A percentile compares a stretch with the other conserved stretches of the same genome.
phyloP scores from a whole-genome alignment of 2,113 vertebrate genomes.

The Himantopus leucocephalus region DNA sequence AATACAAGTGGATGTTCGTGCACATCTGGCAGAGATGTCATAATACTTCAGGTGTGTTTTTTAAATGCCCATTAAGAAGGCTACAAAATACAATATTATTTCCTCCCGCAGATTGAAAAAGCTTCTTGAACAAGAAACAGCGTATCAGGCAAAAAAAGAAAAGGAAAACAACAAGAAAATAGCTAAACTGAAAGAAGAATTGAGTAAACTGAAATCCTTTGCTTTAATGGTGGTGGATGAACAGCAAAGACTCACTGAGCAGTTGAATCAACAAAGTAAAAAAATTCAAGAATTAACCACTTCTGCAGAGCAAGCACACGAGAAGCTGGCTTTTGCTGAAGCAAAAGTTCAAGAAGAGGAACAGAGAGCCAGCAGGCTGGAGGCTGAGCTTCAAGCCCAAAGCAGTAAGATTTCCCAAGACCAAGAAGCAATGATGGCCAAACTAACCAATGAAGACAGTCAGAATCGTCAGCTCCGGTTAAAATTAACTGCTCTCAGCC shows the following conservation, averaged over 20 bases:
- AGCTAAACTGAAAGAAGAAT: constrained; percentile 85
- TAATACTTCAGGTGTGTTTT: not conserved
- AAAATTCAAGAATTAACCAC: constrained; percentile 85
- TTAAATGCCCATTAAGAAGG: not conserved
- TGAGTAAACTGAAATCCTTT: constrained; percentile 94
- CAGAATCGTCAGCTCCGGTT: constrained; percentile 90
- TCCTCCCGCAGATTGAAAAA: constrained; percentile 87
- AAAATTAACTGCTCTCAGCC: constrained; percentile 88
- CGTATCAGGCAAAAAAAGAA: constrained; percentile 84
- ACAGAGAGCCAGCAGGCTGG: constrained; percentile 83
- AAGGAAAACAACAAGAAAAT: constrained; percentile 86
- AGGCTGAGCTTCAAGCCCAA: constrained; percentile 83
- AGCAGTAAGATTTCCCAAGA: constrained; percentile 79
- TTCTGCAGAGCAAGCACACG: constrained; percentile 77
- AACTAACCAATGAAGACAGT: constrained; percentile 90
- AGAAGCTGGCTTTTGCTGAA: constrained; percentile 83
- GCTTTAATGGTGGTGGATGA: constrained; percentile 95
- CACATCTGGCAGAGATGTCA: not conserved
- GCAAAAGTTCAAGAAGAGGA: constrained; percentile 83
- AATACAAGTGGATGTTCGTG: not conserved
- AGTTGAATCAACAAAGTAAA: constrained; percentile 83
- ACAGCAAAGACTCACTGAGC: constrained; percentile 88
- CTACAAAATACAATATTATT: constrained; percentile 46
- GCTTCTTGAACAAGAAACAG: constrained; percentile 88
- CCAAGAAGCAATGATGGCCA: constrained; percentile 89